phyloP scores from a whole-genome alignment of 2,888 invertebrate genomes.

The Candidula unifasciata region DNA sequence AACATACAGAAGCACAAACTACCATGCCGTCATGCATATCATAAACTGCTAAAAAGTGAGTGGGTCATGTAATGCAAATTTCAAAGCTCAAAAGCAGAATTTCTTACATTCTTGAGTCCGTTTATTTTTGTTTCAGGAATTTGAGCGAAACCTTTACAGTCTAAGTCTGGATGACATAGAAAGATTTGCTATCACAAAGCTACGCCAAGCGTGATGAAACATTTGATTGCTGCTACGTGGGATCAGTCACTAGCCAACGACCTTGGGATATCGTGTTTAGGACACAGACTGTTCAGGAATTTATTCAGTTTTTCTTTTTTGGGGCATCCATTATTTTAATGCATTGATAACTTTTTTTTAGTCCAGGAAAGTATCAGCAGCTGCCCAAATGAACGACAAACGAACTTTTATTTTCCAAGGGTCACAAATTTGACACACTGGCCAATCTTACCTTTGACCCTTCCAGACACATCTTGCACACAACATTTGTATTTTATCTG shows the following conservation, averaged over 20 bases:
- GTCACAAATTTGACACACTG: too few species aligned
- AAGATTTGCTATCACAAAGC: slow-evolving; percentile 63
- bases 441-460: too few species aligned
- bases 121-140: slow-evolving; percentile 61
- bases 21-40: too few species aligned
- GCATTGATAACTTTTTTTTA: too few species aligned
- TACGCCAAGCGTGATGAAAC: slow-evolving; percentile 50
- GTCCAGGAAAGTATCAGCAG: too few species aligned
- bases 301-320: not conserved
- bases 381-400: too few species aligned
- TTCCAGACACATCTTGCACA: too few species aligned
- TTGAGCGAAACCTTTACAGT: slow-evolving; percentile 60
- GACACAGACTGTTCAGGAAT: not conserved
- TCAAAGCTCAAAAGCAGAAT: not conserved
- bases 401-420: too few species aligned
- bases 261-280: not conserved
- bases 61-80: not conserved
- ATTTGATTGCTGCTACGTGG: too few species aligned
- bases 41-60: too few species aligned
- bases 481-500: too few species aligned
- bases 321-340: not conserved
- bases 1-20: too few species aligned
- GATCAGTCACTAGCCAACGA: not conserved
- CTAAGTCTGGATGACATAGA: slow-evolving; percentile 73
- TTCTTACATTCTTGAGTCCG: not conserved